Evolutionary conservation across 2,888 invertebrate species (phyloP).

Genomic region (Gymnoscelis rufifasciata): DNA sequence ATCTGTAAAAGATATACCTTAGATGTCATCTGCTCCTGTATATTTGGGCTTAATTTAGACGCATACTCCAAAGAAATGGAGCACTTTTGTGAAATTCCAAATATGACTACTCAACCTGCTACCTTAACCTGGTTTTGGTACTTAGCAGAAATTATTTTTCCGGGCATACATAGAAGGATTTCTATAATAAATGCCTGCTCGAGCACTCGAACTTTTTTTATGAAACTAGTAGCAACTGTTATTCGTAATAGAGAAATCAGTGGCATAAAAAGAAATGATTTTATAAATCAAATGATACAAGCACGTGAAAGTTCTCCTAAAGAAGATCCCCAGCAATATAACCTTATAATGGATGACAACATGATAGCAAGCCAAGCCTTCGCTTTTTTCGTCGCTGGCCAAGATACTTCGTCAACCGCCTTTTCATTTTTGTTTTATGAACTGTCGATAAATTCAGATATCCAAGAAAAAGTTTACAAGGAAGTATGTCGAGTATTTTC

Average conservation of each 20-base stretch:
- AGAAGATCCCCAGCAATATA: slow-evolving; percentile 40
- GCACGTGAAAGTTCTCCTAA: slow-evolving; percentile 19
- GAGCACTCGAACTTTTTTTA: no score
- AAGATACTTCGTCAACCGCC: slow-evolving; percentile 41
- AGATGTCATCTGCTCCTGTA: slow-evolving; percentile 15
- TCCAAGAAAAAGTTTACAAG: no score
- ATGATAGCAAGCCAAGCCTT: slow-evolving; percentile 43
- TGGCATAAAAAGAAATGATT: no score
- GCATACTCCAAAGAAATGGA: slow-evolving; percentile 13
- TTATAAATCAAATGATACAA: no score
- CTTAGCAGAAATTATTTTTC: no score
- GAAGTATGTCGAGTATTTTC: no score
- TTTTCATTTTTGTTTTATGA: slow-evolving; percentile 35
- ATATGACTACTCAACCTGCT: slow-evolving; percentile 21
- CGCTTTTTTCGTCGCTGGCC: slow-evolving; percentile 50
- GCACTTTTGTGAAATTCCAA: slow-evolving; percentile 11
- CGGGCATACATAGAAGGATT: no score
- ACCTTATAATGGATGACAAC: slow-evolving; percentile 34
- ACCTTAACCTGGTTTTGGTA: no score
- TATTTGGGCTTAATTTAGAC: slow-evolving; percentile 17
- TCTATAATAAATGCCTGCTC: no score
- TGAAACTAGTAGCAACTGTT: no score
- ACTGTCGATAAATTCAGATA: slow-evolving; percentile 16
- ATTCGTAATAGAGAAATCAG: no score
- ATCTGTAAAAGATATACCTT: slow-evolving; percentile 14